phyloP scores from a whole-genome alignment of 2,888 invertebrate genomes.

The Pollenia griseotomentosa region DNA sequence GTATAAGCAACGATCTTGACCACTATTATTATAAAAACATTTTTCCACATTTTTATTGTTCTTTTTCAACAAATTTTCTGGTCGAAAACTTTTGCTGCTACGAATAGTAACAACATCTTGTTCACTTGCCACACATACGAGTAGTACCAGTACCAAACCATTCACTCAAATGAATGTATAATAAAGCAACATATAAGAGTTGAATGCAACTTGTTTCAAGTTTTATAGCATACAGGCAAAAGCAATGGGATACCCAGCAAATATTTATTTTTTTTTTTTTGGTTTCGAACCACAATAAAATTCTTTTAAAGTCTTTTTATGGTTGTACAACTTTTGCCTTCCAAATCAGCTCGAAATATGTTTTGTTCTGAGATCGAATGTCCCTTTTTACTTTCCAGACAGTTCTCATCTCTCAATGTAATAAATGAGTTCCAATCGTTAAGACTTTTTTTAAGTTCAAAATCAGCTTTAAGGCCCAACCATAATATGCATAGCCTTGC shows the following conservation, averaged over 20 bases:
- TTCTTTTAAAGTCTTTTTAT: no score
- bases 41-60: constrained; percentile 11
- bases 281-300: no score
- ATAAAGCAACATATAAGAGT: constrained; percentile 11
- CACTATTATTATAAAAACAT: constrained; percentile 12
- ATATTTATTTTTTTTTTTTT: no score
- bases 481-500: no score
- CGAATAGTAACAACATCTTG: neutral
- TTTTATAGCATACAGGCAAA: neutral
- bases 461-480: no score
- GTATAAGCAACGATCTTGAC: constrained; percentile 16
- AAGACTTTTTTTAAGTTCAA: no score
- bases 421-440: no score
- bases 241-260: neutral
- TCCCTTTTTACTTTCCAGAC: no score
- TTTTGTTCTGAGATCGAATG: no score
- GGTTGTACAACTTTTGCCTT: no score
- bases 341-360: no score
- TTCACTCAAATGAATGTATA: neutral
- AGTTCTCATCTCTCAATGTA: no score
- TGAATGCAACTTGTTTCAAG: constrained; percentile 38
- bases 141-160: neutral
- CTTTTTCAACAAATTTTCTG: constrained; percentile 26
- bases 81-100: constrained; percentile 7
- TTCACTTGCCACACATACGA: constrained; percentile 12